Base-by-base conservation (phyloP, 2,113 vertebrate genomes). In the Pseudopipra pipra region DNA sequence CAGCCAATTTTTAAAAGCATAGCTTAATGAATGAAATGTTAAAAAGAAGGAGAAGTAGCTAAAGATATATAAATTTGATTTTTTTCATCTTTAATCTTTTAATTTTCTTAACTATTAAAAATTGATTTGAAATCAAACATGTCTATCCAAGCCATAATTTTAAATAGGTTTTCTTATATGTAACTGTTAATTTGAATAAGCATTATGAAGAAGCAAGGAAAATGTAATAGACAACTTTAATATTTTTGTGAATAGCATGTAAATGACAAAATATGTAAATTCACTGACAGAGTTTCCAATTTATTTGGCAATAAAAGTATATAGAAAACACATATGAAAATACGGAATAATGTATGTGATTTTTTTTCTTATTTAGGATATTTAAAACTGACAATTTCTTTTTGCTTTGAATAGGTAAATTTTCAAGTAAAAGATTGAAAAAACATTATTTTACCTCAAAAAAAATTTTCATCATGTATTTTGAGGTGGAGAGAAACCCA, bases 1-100 rank as follows among this genome's bases (percentile, higher is more conserved):
- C 30, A 51, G 49, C 23, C 25, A 52, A 22, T 59, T 85, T 92
- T 78, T 52, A 37, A 25, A 61, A 56, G 14, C 7, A 39, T 24
- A 23, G 4, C 71, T 83, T 82, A 63, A 37, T n/a, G 25, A 85
- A 75, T 23, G 8, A 87, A 63, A 30, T 0, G 0, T 43, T 89
- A 58, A 28, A 75, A 87, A 55, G 30, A 28, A 67, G 13, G 7
- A 72, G 3, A 85, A 85, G 39, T 54, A 55, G 3, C n/a, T 87
- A n/a, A 66, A 72, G 15, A 6, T 73, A 15, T 5, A 7, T 71
- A 47, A 39, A 54, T 4, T 24, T 27, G 1, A 2, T 1, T 3
- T 75, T 77, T 79, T 73, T 54, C n/a, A 33, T 2, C n/a, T 20
- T 49, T 65, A 78, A 1, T 37, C 44, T 77, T 84, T 66, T n/a